Base-by-base conservation (phyloP, 1,140 invertebrate genomes). In the Drosophila arizonae region DNA sequence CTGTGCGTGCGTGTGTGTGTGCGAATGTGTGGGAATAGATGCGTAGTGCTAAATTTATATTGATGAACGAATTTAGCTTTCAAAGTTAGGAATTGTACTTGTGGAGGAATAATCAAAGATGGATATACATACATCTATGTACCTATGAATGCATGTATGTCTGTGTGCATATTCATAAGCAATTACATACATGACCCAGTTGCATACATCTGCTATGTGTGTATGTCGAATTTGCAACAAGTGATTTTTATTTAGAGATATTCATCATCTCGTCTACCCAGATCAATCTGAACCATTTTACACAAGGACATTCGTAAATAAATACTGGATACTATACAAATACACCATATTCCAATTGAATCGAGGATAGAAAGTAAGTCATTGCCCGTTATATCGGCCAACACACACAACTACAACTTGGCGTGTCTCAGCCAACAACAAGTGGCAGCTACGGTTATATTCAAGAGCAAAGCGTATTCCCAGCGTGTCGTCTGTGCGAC, bases 21-120 rank as follows among this genome's bases (percentile, higher is more conserved):
- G 15, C 17, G 15, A 6, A 8, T 17, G 43, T 45, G 43, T 45
- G 46, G 33, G 55, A 41, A 39, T 58, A 50, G 46, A 36, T 24
- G 54, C 33, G 46, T 67, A 55, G 55, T 41, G 55, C 55, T 21
- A 33, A 57, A 55, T 43, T 57, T 57, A 41, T 57, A 41, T 43
- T 57, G 36, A 43, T 56, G 54, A 56, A 41, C 36, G 55, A 57
- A 43, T 43, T 57, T 15, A 11, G 21, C 17, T 52, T 15, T 52
- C 36, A 41, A 41, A 56, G 33, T 13, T 56, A 57, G 17, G 36
- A 57, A 57, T 41, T 43, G 24, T 43, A 57, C 43, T 45, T 45
- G n/a, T 17, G 43, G 15, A 45, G 39, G 55, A 24, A 57, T 26
- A 57, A 41, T 11, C 43, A 45, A 1, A 45, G 15, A 17, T 4